Base-by-base conservation (phyloP, 2,113 vertebrate genomes). In the Actinemys pallida region DNA sequence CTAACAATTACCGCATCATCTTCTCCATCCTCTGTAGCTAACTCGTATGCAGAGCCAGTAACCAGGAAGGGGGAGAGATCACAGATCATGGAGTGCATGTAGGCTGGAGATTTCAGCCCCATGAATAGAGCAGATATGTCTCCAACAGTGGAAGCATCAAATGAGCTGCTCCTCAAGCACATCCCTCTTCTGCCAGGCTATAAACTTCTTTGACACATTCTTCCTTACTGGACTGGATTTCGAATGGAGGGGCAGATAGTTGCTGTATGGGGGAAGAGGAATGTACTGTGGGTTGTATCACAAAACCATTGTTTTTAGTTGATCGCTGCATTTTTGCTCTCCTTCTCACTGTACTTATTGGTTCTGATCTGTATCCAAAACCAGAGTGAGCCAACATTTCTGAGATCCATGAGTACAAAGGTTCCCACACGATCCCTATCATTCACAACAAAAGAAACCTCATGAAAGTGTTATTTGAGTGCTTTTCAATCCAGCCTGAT, bases 311-410 rank as follows among this genome's bases (percentile, higher is more conserved):
- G 25, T 45, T 39, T 69, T 42, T 45, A 45, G 42, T 25, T 76
- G 19, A 75, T 39, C 20, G 4, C 69, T 75, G 20, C 9, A 16
- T 81, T 80, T 81, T 24, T 24, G 4, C 13, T 54, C 87, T 13
- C 27, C 6, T 90, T 10, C 24, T 78, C 11, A 13, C 1, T 88
- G 84, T 17, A 42, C 27, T 84, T 5, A 7, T 8, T 27, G 49
- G 76, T 5, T 69, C 52, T 89, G 76, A 82, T 72, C 82, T 89
- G 87, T 86, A 69, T 83, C 82, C 47, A 54, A 90, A 35, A 87
- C 3, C 24, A 80, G 1, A 11, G 25, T 6, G 2, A 90, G 8
- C 7, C 45, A 95, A 39, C 31, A 5, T 45, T 54, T 39, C 57
- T 78, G 25, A 94, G 88, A 89, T 24, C 3, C 81, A 4, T 8